Percentiles rank a stretch among this genome's conserved stretches.
Evolutionary conservation across 2,113 vertebrate genomes (phyloP).

Genomic region (Pagrus major): DNA sequence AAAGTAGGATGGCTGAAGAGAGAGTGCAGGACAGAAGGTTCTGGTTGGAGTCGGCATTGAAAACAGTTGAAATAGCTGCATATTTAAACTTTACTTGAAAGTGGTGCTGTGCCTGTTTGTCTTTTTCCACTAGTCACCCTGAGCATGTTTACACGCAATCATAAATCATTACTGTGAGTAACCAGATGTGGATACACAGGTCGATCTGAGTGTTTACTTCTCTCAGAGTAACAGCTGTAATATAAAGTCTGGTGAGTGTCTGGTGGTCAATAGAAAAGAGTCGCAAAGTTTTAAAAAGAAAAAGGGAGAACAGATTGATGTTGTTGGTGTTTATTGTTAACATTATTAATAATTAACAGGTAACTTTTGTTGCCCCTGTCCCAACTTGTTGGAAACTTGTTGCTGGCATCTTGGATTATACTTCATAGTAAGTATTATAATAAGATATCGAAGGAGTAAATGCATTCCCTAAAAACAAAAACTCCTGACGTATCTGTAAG

Average conservation of each 20-base stretch:
- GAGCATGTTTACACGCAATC: conserved; percentile 10
- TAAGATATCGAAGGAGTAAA: background rate
- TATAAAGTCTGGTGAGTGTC: background rate
- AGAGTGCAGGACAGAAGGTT: background rate
- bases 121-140: background rate
- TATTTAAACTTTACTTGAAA: conserved; percentile 27
- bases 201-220: conserved; percentile 12
- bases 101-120: background rate
- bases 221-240: background rate
- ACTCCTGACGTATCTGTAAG: background rate
- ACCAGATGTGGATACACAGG: conserved; percentile 18
- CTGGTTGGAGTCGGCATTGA: conserved; percentile 10
- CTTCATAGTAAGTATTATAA: background rate
- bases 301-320: background rate
- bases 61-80: background rate
- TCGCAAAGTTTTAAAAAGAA: background rate
- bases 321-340: background rate
- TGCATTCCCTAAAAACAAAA: background rate
- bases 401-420: background rate
- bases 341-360: background rate
- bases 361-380: too few species aligned
- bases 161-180: conserved; percentile 22
- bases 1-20: conserved; percentile 23
- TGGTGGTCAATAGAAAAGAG: background rate
- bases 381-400: too few species aligned